phyloP scores from a whole-genome alignment of 2,888 invertebrate genomes.

The Hemicrepidius hirtus region DNA sequence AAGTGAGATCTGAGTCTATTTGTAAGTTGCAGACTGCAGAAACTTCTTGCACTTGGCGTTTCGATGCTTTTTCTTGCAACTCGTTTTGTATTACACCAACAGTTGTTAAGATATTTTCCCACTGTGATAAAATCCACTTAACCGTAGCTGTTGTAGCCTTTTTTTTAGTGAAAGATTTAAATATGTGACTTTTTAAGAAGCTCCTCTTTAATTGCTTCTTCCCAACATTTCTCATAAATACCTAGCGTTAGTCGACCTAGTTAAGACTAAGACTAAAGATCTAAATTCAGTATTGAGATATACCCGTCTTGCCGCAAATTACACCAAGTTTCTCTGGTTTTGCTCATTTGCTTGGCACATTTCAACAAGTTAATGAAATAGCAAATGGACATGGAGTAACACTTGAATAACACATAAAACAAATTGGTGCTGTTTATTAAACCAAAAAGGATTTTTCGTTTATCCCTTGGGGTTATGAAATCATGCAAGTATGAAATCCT shows the following conservation, averaged over 20 bases:
- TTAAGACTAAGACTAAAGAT: background rate
- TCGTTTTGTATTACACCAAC: conserved; percentile 31
- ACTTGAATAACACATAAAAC: background rate
- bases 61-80: conserved; percentile 21
- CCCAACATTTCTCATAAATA: no score
- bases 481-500: no score
- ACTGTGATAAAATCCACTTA: background rate
- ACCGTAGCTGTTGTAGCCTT: no score
- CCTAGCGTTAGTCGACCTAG: no score
- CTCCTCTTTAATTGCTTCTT: no score
- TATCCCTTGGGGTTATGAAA: no score
- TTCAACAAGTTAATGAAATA: conserved; percentile 26
- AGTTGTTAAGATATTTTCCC: conserved; percentile 23
- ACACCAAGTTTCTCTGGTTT: conserved; percentile 27
- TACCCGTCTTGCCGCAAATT: conserved; percentile 17
- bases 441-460: no score
- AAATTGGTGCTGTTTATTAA: no score
- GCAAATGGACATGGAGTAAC: background rate
- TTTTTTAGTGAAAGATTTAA: background rate
- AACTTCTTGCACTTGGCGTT: conserved; percentile 46
- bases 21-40: conserved; percentile 50
- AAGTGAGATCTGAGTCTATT: conserved; percentile 48
- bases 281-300: background rate
- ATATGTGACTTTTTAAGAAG: no score
- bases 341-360: conserved; percentile 29